These are phyloP conservation scores for Phodopus roborovskii DNA, from an alignment of 2,113 vertebrate species.

Conservation along the genomic window DNA sequence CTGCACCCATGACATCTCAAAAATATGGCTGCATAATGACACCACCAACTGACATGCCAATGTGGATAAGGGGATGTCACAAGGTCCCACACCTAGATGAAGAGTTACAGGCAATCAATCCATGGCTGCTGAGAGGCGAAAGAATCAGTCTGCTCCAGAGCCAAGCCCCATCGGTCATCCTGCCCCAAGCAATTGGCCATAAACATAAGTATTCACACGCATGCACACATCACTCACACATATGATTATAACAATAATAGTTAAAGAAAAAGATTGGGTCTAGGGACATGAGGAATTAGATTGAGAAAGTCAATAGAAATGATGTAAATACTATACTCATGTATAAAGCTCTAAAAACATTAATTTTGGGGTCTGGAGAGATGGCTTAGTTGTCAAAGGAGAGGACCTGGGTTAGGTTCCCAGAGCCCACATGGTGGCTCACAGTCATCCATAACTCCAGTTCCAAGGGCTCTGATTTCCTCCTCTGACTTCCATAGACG, in stretches of 20 bases:
- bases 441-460: no score
- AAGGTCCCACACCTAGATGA: background rate
- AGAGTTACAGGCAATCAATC: background rate
- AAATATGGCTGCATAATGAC: background rate
- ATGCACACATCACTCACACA: background rate
- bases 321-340: background rate
- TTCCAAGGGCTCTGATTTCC: no score
- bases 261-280: background rate
- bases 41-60: background rate
- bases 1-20: background rate
- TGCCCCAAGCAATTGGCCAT: background rate
- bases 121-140: background rate
- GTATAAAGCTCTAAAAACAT: background rate
- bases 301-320: background rate
- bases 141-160: background rate
- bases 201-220: background rate
- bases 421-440: background rate
- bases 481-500: no score
- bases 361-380: background rate
- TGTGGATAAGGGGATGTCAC: background rate
- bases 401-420: background rate
- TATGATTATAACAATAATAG: background rate
- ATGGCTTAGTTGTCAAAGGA: background rate
- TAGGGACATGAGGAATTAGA: background rate
- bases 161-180: background rate